These are phyloP conservation scores for Thera britannica DNA, from an alignment of 2,888 invertebrate genomes.

Conservation along the genomic window DNA sequence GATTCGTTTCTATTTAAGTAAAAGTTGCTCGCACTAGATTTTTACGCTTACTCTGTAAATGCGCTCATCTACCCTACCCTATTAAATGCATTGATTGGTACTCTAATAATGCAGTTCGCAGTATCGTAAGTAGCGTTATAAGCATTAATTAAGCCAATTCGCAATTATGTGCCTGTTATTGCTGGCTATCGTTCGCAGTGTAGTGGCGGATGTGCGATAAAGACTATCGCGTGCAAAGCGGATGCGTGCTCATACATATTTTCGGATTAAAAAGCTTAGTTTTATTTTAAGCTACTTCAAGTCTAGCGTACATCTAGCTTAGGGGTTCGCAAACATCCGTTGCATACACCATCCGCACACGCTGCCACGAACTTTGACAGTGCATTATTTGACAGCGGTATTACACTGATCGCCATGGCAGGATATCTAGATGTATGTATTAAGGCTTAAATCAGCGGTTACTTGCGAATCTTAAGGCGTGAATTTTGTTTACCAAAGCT, in stretches of 20 bases:
- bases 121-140: constrained; percentile 1
- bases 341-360: too few species aligned
- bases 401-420: too few species aligned
- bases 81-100: constrained; percentile 44
- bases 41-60: constrained; percentile 11
- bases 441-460: too few species aligned
- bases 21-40: not conserved
- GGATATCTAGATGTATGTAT: too few species aligned
- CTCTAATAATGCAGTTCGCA: constrained; percentile 29
- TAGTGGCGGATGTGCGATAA: constrained; percentile 23
- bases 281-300: too few species aligned
- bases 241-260: constrained; percentile 4
- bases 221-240: constrained; percentile 5
- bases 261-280: not conserved
- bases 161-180: constrained; percentile 13
- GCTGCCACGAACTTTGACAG: too few species aligned
- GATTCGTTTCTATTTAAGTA: too few species aligned
- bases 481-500: too few species aligned
- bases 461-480: too few species aligned
- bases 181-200: constrained; percentile 21
- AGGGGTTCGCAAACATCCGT: too few species aligned
- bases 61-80: constrained; percentile 34
- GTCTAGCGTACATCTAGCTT: too few species aligned
- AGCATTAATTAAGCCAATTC: constrained; percentile 16
- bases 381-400: too few species aligned